Evolutionary conservation across 2,113 vertebrate species (phyloP), one percentile per base, ranked within the genome.

Genomic region (Zosterops borbonicus): DNA sequence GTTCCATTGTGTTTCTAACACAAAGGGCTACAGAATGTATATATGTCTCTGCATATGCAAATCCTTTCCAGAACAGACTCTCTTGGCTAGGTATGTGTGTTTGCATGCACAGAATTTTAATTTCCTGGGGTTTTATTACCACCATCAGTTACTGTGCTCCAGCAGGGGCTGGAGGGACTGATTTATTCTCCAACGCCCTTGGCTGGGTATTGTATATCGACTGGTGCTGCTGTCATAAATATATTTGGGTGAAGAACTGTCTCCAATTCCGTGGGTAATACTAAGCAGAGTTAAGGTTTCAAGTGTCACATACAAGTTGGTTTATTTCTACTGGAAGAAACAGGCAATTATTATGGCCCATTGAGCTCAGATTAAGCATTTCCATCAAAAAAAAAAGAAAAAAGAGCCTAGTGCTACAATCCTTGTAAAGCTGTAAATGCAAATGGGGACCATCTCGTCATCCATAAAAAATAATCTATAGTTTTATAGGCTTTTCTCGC

Each of bases 351-450:
- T 92, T 96, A 95, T 84, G 92, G 93, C 88, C 92, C 94, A 97
- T 91, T 96, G 89, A 94, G 68, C 71, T 93, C 92, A 96, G 93
- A 97, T 92, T 96, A 94, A 96, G 90, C 90, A 93, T 96, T 95
- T 95, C 82, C 83, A 94, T 68, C 14, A 87, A 87, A 91, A 92
- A 39, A 39, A 39, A 76, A 65, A 59, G 11, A 39, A 76, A 65
- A 86, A 44, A 85, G 42, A 80, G 63, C 59, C 75, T 83, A 42
- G 64, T 67, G 47, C 78, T 94, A 93, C 93, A 96, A 56, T 59
- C 93, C 90, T 88, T 91, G 91, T 97, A 95, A 92, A 92, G 75
- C 75, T 88, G 78, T 92, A 96, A 96, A 95, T 95, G 95, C 71
- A 95, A 92, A 95, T 92, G 82, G 75, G 14, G 35, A 90, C 83